Percentiles rank a stretch among this genome's conserved stretches.
These are phyloP conservation scores for Theristicus caerulescens DNA, from an alignment of 2,113 vertebrate species.

Conservation along the genomic window DNA sequence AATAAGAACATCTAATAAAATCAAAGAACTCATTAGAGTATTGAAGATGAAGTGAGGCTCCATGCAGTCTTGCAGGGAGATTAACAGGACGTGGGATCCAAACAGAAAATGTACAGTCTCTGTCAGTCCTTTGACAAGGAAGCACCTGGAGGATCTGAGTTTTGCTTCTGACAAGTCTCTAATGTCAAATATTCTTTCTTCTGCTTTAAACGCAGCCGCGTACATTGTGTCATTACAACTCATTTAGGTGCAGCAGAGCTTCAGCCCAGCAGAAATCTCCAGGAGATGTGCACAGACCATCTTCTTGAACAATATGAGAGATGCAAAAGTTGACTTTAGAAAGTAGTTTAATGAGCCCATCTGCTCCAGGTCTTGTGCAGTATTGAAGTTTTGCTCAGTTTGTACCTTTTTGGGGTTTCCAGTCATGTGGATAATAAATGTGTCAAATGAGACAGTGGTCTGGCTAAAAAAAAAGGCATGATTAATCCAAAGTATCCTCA, in stretches of 20 bases:
- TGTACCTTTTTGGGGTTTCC: background rate
- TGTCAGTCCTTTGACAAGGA: background rate
- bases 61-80: background rate
- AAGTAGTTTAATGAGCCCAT: background rate
- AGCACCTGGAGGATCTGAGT: background rate
- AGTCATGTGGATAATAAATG: background rate
- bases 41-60: background rate
- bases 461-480: background rate
- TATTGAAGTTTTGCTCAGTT: background rate
- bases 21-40: background rate
- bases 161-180: background rate
- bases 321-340: background rate
- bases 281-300: background rate
- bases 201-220: background rate
- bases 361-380: background rate
- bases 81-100: background rate
- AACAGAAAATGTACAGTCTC: background rate
- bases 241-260: background rate
- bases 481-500: background rate
- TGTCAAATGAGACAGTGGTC: background rate
- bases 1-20: constrained; percentile 1
- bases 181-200: background rate
- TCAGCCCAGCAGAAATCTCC: background rate
- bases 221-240: background rate
- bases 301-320: background rate